Evolutionary conservation across 2,113 vertebrate genomes (phyloP).

Genomic region (Hiodon alosoides): DNA sequence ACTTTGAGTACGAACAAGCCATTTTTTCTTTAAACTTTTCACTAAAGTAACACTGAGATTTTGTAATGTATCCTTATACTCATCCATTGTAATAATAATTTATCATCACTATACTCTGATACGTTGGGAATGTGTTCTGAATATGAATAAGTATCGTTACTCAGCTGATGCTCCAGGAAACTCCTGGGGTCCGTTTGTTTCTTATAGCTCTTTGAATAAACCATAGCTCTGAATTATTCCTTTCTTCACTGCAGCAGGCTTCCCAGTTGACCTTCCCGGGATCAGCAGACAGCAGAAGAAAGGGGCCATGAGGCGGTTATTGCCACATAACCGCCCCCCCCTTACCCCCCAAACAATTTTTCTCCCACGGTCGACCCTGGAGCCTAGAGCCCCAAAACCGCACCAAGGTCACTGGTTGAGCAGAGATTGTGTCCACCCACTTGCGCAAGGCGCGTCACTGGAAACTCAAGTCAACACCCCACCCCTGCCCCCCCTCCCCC

Average conservation of each 20-base stretch:
- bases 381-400: neutral
- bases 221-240: neutral
- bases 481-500: neutral
- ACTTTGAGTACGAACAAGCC: too few relatives aligned
- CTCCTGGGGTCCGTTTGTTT: neutral
- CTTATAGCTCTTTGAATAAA: neutral
- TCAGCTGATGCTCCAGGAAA: neutral
- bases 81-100: too few relatives aligned
- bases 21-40: too few relatives aligned
- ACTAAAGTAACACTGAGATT: too few relatives aligned
- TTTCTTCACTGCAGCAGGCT: neutral
- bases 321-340: too few relatives aligned
- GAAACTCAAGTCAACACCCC: conserved; percentile 18
- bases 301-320: too few relatives aligned
- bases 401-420: neutral
- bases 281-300: neutral
- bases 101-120: too few relatives aligned
- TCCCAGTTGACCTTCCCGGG: neutral
- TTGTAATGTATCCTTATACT: too few relatives aligned
- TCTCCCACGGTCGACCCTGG: too few relatives aligned
- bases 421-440: conserved; percentile 10
- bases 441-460: conserved; percentile 10
- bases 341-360: too few relatives aligned
- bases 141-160: neutral
- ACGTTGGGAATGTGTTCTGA: neutral